Evolutionary conservation across 1,140 invertebrate genomes (phyloP), one percentile per base, ranked within the genome.

Genomic region (Panagrolaimus sp.): DNA sequence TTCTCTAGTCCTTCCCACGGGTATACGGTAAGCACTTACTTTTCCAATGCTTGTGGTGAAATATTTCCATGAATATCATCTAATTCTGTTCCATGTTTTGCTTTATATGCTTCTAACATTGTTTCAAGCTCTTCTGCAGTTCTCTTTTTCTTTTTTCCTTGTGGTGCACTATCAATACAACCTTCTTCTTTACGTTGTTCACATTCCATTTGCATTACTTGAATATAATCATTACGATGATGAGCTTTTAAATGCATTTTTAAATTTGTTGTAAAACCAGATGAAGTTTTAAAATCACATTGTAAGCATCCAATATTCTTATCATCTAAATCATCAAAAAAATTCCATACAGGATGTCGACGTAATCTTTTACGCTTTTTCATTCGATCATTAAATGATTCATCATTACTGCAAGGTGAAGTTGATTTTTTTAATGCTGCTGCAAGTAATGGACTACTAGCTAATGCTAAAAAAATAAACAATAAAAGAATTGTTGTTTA

Each of bases 41-140:
- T 38, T 38, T 38, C 31, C 7, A 38, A 38, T 38, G 31, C 31
- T 38, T 51, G 13, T 20, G 13, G 13, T 11, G 16, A 51, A 51
- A 8, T 14, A 51, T 51, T 51, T 51, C 13, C 25, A 11, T 51
- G 25, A 51, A 51, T 14, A 51, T 20, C 48, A 51, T 51, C 31
- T 38, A 25, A 51, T 14, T 51, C 13, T 9, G 4, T 51, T 16
- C 7, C 4, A 51, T 51, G 13, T 51, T 51, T 51, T 8, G 16
- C 48, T 25, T 51, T 51, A 51, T 51, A 51, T 25, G 16, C 25
- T 51, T 51, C 48, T 16, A 51, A 25, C 13, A 51, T 25, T 51
- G 48, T 25, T 25, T 51, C 48, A 51, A 51, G 48, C 13, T 51
- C 48, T 51, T 51, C 48, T 11, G 48, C 48, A 51, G 48, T 51